phyloP scores from a whole-genome alignment of 2,113 vertebrate species.

The Actenoides hombroni region DNA sequence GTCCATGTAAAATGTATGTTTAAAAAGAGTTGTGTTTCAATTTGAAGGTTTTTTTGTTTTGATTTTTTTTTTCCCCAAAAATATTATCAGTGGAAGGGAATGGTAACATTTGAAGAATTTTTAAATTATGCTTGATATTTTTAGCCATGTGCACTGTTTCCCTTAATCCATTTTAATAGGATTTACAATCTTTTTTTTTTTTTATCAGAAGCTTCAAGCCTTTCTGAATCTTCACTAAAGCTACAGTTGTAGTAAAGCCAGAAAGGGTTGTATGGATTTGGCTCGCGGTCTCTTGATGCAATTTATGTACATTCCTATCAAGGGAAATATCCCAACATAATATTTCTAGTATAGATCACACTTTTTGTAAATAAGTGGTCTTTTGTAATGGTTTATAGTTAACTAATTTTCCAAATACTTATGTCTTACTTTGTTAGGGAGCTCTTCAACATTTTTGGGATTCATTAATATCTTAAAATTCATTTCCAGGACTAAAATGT shows the following conservation, averaged over 20 bases:
- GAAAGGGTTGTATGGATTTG: neutral
- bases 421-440: neutral
- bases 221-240: constrained; percentile 27
- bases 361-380: neutral
- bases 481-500: neutral
- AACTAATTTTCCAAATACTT: neutral
- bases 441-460: neutral
- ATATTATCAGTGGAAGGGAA: constrained; percentile 6
- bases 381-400: neutral
- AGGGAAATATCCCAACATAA: neutral
- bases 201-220: constrained; percentile 26
- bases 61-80: neutral
- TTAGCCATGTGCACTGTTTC: constrained; percentile 31
- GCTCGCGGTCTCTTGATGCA: neutral
- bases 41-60: no score
- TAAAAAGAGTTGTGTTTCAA: no score
- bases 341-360: neutral
- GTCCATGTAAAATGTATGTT: neutral
- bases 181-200: constrained; percentile 17
- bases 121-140: constrained; percentile 14
- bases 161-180: constrained; percentile 50
- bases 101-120: neutral
- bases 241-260: constrained; percentile 17
- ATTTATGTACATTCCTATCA: neutral
- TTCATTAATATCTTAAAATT: neutral